A percentile compares a stretch with the other conserved stretches of the same genome.
Evolutionary conservation across 2,888 invertebrate species (phyloP).

Genomic region (Argynnis bischoffii): DNA sequence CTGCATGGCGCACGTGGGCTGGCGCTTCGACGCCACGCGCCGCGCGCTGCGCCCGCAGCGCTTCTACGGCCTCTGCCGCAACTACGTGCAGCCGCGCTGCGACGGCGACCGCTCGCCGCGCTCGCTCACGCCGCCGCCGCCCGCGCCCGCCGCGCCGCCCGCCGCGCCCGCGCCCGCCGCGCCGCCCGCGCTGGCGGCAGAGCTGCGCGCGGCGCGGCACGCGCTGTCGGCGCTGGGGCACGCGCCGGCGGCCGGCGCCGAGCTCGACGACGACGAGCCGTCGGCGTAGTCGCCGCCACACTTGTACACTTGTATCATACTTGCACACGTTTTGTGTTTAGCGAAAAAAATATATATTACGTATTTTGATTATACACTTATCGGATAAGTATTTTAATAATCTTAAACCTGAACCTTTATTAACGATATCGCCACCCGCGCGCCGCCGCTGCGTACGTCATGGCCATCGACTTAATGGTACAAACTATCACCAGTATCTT

Average conservation of each 20-base stretch:
- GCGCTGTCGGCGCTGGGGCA: constrained; percentile 17
- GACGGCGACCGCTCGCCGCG: constrained; percentile 33
- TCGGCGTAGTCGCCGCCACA: constrained; percentile 56
- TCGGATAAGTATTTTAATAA: too few species aligned
- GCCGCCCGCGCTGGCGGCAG: constrained; percentile 14
- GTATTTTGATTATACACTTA: too few species aligned
- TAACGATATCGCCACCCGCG: too few species aligned
- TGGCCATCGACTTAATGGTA: too few species aligned
- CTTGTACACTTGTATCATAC: too few species aligned
- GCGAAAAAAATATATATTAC: not conserved
- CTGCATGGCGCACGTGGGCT: constrained; percentile 69
- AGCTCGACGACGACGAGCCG: constrained; percentile 60
- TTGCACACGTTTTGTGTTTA: not conserved
- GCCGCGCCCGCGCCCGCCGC: too few species aligned
- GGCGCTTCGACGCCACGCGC: constrained; percentile 67
- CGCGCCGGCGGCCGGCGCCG: constrained; percentile 51
- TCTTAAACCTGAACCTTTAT: too few species aligned
- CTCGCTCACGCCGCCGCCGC: constrained; percentile 27
- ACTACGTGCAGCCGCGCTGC: constrained; percentile 61
- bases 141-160: constrained; percentile 22
- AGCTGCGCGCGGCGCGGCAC: constrained; percentile 22
- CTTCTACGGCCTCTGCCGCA: constrained; percentile 74
- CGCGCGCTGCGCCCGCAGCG: constrained; percentile 61
- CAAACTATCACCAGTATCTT: too few species aligned
- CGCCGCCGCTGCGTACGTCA: too few species aligned